Evolutionary conservation across 2,797 vertebrate genomes (phyloP).

Genomic region (Sebastes paucispinis): DNA sequence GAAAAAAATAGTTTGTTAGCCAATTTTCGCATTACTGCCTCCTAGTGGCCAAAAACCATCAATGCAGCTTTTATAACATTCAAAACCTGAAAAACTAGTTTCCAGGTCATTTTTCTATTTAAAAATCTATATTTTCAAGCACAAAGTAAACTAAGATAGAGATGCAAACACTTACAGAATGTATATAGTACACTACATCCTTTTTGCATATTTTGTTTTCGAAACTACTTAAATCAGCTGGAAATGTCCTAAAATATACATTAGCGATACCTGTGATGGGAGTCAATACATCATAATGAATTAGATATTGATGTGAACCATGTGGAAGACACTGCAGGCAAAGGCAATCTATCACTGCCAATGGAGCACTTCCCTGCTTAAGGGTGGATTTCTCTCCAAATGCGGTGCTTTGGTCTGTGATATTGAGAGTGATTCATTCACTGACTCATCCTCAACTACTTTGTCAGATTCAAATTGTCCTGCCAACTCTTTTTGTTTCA

Average conservation of each 20-base stretch:
- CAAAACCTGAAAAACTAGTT: not conserved
- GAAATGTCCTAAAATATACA: constrained; percentile 46
- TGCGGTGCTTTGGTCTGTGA: constrained; percentile 62
- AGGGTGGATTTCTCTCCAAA: constrained; percentile 54
- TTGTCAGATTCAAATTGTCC: constrained; percentile 67
- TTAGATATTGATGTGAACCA: constrained; percentile 67
- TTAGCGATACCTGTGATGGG: constrained; percentile 38
- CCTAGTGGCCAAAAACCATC: not conserved
- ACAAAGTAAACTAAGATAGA: not conserved
- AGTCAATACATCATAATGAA: constrained; percentile 68
- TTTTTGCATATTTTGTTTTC: constrained; percentile 7
- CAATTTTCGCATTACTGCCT: not conserved
- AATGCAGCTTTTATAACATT: not conserved
- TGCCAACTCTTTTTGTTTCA: constrained; percentile 63
- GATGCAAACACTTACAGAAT: not conserved
- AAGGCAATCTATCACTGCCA: constrained; percentile 62
- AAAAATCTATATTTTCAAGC: not conserved
- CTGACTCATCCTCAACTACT: constrained; percentile 70
- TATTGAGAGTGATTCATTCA: constrained; percentile 66
- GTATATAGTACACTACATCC: not conserved
- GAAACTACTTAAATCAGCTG: constrained; percentile 11
- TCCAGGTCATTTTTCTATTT: rapidly evolving
- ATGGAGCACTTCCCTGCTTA: constrained; percentile 41
- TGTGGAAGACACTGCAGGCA: constrained; percentile 56
- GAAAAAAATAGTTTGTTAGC: not conserved